A percentile compares a stretch with the other conserved stretches of the same genome.
Evolutionary conservation across 2,113 vertebrate species (phyloP).

Genomic region (Sus scrofa): T2T-Sscrofa CM000826.6:44229501-44230000

Average conservation of each 20-base stretch:
- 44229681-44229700: not conserved
- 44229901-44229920: too few species aligned
- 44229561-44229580: not conserved
- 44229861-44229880: not conserved
- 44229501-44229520: not conserved
- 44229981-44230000: too few species aligned
- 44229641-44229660: not conserved
- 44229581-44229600: accelerated
- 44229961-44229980: too few species aligned
- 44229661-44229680: not conserved
- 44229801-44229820: not conserved
- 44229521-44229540: not conserved
- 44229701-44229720: not conserved
- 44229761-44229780: not conserved
- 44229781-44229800: not conserved
- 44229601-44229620: not conserved
- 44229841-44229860: not conserved
- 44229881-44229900: not conserved
- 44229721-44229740: not conserved
- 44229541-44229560: not conserved
- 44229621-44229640: not conserved
- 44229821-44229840: not conserved
- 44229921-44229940: too few species aligned
- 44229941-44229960: too few species aligned
- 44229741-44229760: not conserved